Percentiles rank a stretch among this genome's conserved stretches.
These are phyloP conservation scores for Paralichthys olivaceus DNA, from an alignment of 2,113 vertebrate species.

Conservation along the genomic window DNA sequence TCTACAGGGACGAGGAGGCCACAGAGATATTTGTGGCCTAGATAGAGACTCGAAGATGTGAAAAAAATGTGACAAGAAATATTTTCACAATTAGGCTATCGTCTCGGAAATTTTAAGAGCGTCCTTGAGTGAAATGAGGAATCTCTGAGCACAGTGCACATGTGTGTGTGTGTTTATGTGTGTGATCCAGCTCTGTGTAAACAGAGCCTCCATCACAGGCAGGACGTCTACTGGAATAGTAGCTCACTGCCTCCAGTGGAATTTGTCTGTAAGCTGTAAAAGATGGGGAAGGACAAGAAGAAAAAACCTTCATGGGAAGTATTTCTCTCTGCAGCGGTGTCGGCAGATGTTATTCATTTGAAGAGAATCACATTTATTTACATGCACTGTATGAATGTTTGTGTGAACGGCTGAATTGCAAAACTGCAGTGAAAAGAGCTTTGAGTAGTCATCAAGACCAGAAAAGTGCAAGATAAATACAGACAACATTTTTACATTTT, in stretches of 20 bases:
- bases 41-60: neutral
- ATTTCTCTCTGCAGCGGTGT: slow-evolving; percentile 55
- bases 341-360: too few species aligned
- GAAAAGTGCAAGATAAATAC: too few species aligned
- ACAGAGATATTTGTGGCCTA: slow-evolving; percentile 28
- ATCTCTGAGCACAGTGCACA: slow-evolving; percentile 20
- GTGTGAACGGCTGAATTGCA: too few species aligned
- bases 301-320: slow-evolving; percentile 46
- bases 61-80: slow-evolving; percentile 14
- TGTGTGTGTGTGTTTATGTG: slow-evolving; percentile 38
- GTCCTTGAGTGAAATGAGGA: slow-evolving; percentile 48
- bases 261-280: slow-evolving; percentile 71
- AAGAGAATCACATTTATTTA: too few species aligned
- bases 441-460: too few species aligned
- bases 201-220: slow-evolving; percentile 66
- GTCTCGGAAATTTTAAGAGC: slow-evolving; percentile 46
- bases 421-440: too few species aligned
- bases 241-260: slow-evolving; percentile 58
- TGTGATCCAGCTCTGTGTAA: slow-evolving; percentile 60
- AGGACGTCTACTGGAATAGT: slow-evolving; percentile 69
- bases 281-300: slow-evolving; percentile 52
- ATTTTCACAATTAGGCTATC: slow-evolving; percentile 25
- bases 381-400: too few species aligned
- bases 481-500: too few species aligned
- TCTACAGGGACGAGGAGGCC: slow-evolving; percentile 18